Evolutionary conservation across 2,113 vertebrate species (phyloP).

Genomic region (Syrrhaptes paradoxus): DNA sequence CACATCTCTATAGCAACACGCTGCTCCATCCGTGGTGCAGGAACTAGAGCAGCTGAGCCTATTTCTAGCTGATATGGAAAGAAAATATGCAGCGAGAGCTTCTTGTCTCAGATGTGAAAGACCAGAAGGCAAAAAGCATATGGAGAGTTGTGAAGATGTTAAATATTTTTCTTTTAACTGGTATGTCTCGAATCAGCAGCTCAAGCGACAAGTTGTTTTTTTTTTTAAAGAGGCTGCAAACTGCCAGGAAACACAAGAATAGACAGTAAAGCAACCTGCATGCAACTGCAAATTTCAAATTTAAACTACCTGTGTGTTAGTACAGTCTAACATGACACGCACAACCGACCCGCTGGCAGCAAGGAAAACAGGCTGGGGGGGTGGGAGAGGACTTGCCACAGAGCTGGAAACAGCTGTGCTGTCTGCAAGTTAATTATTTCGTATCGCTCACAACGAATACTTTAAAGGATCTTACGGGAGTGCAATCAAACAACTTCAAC

Average conservation of each 20-base stretch:
- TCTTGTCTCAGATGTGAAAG: conserved; percentile 28
- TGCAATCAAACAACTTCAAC: not conserved
- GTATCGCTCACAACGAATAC: not conserved
- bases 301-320: not conserved
- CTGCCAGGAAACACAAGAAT: not conserved
- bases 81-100: conserved; percentile 29
- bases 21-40: not conserved
- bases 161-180: conserved; percentile 10
- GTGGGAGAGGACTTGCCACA: not conserved
- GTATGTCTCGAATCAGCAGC: not conserved
- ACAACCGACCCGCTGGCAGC: not conserved
- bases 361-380: not conserved
- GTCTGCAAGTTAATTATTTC: not conserved
- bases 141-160: not conserved
- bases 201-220: not conserved
- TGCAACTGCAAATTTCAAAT: not conserved
- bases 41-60: not conserved
- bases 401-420: not conserved
- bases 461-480: not conserved
- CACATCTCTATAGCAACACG: conserved; percentile 29
- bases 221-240: not conserved
- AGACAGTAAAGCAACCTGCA: not conserved
- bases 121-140: conserved; percentile 51
- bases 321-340: not conserved
- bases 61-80: not conserved